phyloP scores from a whole-genome alignment of 2,113 vertebrate species.

The Arenaria interpres region DNA sequence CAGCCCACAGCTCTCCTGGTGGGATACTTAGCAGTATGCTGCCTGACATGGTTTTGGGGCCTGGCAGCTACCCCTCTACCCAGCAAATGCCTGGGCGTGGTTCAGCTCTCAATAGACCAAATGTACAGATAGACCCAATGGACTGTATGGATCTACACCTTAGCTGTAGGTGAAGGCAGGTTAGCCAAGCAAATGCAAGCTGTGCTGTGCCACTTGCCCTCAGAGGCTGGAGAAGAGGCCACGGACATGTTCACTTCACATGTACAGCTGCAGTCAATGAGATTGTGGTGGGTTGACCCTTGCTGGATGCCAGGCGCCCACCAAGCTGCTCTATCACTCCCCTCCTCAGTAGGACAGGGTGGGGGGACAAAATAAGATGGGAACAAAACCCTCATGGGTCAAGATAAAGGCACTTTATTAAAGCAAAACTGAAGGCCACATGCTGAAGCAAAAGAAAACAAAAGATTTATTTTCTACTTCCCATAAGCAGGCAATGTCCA shows the following conservation, averaged over 20 bases:
- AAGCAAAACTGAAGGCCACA: background rate
- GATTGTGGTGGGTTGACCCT: background rate
- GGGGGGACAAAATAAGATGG: background rate
- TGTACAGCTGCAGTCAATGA: accelerated
- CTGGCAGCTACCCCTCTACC: background rate
- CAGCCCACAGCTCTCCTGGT: background rate
- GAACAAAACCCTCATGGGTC: background rate
- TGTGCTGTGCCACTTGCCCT: background rate
- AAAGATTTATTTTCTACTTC: background rate
- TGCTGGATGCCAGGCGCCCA: background rate
- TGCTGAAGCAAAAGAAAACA: background rate
- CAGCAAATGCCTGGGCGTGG: background rate
- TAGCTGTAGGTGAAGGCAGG: background rate
- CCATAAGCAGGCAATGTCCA: background rate
- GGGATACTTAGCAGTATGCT: background rate
- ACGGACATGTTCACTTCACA: background rate
- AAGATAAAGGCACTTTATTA: background rate
- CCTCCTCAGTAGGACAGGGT: background rate
- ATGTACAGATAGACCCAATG: background rate
- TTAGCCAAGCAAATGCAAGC: background rate
- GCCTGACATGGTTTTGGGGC: background rate
- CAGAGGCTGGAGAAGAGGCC: background rate
- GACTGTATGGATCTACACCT: background rate
- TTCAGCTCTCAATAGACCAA: background rate
- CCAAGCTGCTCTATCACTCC: background rate